These are phyloP conservation scores for Scelioninae gen. 1 DNA, from an alignment of 2,888 invertebrate species.

Conservation along the genomic window DNA sequence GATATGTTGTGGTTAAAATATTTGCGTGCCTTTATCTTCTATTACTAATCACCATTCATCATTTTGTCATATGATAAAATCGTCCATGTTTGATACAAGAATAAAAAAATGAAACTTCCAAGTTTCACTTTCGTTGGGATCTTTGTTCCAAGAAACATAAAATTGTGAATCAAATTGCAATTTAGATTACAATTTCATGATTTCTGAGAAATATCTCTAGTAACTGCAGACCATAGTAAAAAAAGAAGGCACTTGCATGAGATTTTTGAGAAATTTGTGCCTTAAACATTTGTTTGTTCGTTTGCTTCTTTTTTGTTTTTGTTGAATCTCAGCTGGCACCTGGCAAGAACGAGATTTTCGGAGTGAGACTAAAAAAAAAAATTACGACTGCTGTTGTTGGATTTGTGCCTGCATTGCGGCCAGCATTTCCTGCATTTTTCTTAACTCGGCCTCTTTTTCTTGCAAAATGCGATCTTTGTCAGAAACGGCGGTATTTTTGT, in stretches of 20 bases:
- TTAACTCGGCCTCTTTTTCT: constrained; percentile 96
- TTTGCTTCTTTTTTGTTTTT: not conserved
- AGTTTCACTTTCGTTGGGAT: constrained; percentile 24
- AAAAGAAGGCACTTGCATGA: constrained; percentile 48
- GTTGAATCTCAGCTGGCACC: constrained; percentile 39
- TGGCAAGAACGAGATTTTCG: constrained; percentile 52
- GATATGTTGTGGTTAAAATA: constrained; percentile 33
- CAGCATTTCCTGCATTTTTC: constrained; percentile 97
- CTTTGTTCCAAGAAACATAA: not conserved
- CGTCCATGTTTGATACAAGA: too few species aligned
- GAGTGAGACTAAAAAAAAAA: constrained; percentile 2
- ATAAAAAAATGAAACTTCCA: constrained; percentile 7
- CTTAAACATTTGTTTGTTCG: constrained; percentile 10
- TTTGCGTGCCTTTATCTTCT: constrained; percentile 13
- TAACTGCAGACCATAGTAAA: constrained; percentile 35
- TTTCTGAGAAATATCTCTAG: not conserved
- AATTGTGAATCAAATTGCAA: not conserved
- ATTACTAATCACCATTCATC: not conserved
- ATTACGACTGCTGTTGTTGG: constrained; percentile 87
- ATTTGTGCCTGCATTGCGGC: constrained; percentile 98
- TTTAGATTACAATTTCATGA: not conserved
- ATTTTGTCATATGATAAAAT: not conserved
- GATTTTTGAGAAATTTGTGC: constrained; percentile 20
- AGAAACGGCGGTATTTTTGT: constrained; percentile 81
- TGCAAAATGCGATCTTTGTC: constrained; percentile 94